Conservation (phyloP, 1,140 invertebrate species). For the Drosophila subpulchrella region DNA sequence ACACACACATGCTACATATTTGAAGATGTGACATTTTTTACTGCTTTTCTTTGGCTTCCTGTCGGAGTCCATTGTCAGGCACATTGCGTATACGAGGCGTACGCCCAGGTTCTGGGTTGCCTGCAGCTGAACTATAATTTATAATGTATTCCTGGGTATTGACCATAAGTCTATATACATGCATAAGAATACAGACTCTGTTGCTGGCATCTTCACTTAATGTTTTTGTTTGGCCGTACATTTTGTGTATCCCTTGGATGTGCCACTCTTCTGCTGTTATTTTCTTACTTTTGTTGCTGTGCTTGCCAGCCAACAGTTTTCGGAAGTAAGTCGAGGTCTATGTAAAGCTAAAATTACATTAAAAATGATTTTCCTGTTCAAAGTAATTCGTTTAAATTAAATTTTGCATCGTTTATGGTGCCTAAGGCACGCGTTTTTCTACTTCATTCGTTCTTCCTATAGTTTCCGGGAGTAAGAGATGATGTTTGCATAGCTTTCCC, state of each 20-base stretch:
- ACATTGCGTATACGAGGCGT: slow-evolving; percentile 73
- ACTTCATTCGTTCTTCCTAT: too few species aligned
- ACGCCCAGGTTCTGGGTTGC: slow-evolving; percentile 27
- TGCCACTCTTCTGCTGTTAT: neutral
- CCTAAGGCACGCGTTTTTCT: too few species aligned
- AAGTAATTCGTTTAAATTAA: neutral
- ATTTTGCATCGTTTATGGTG: too few species aligned
- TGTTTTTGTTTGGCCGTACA: slow-evolving; percentile 3
- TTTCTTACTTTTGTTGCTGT: neutral
- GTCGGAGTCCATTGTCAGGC: slow-evolving; percentile 60
- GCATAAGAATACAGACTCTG: slow-evolving; percentile 5
- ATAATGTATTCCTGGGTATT: slow-evolving; percentile 68
- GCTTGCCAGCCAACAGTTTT: slow-evolving; percentile 7
- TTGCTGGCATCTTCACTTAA: neutral
- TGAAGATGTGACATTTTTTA: slow-evolving; percentile 58
- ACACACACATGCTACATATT: slow-evolving; percentile 30
- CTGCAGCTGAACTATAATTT: slow-evolving; percentile 69
- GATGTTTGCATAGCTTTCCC: too few species aligned
- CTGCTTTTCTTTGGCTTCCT: slow-evolving; percentile 62
- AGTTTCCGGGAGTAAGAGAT: too few species aligned
- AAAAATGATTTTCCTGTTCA: neutral
- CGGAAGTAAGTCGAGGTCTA: neutral
- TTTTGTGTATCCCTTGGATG: neutral
- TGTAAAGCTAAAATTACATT: neutral
- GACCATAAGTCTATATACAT: slow-evolving; percentile 17